Conservation (phyloP, 2,113 vertebrate genomes). For the Varanus salvator region DNA sequence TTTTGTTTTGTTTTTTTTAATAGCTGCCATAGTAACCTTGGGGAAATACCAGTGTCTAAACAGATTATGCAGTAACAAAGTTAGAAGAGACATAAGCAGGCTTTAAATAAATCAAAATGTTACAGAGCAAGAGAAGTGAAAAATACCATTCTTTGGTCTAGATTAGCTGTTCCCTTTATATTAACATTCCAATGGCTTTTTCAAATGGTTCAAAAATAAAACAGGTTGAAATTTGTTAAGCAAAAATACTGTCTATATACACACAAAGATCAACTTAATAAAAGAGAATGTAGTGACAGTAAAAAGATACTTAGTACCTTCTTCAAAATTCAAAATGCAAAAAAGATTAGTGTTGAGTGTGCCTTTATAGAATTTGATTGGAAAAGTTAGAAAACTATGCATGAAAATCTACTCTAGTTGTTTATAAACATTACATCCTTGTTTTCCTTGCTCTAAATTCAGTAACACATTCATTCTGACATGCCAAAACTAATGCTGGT, state of each 20-base stretch:
- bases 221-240: constrained; percentile 76
- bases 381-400: constrained; percentile 82
- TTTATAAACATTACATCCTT: constrained; percentile 79
- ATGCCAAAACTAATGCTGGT: constrained; percentile 86
- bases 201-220: constrained; percentile 77
- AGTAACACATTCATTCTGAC: constrained; percentile 81
- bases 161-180: constrained; percentile 89
- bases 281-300: constrained; percentile 70
- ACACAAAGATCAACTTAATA: constrained; percentile 71
- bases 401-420: constrained; percentile 77
- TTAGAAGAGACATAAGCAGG: constrained; percentile 73
- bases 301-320: constrained; percentile 79
- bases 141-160: constrained; percentile 93
- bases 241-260: constrained; percentile 79
- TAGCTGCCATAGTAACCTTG: constrained; percentile 87
- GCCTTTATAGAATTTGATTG: constrained; percentile 79
- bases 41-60: constrained; percentile 84
- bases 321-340: constrained; percentile 55
- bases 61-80: constrained; percentile 73
- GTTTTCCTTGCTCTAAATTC: constrained; percentile 77
- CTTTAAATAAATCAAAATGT: constrained; percentile 75
- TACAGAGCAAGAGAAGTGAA: constrained; percentile 77
- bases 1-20: constrained; percentile 55
- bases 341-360: constrained; percentile 78
- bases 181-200: constrained; percentile 82